Evolutionary conservation across 2,888 invertebrate species (phyloP).

Genomic region (Nomada fucata): DNA sequence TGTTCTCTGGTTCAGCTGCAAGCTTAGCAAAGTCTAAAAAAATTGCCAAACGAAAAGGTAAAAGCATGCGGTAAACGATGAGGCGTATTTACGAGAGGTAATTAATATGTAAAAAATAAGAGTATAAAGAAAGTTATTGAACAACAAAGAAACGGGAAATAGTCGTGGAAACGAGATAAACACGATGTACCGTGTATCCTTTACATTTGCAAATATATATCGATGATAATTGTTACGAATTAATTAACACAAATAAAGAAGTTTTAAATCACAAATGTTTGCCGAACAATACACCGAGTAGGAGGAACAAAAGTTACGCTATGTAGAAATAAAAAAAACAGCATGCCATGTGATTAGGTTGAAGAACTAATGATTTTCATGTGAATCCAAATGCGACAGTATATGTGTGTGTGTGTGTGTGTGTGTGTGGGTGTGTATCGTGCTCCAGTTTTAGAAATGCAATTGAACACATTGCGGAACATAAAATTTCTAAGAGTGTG

Average conservation of each 20-base stretch:
- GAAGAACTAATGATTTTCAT: constrained; percentile 18
- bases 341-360: constrained; percentile 53
- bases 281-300: neutral
- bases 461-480: constrained; percentile 19
- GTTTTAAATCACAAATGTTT: constrained; percentile 42
- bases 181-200: neutral
- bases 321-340: constrained; percentile 41
- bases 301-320: constrained; percentile 21
- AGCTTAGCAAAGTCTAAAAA: constrained; percentile 83
- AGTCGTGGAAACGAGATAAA: neutral
- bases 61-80: constrained; percentile 80
- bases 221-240: constrained; percentile 15
- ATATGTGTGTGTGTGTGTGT: constrained; percentile 13
- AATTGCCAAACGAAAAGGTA: constrained; percentile 80
- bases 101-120: constrained; percentile 53
- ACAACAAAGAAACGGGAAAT: constrained; percentile 7
- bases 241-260: constrained; percentile 13
- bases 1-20: constrained; percentile 80
- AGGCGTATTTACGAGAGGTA: constrained; percentile 52
- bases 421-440: constrained; percentile 13
- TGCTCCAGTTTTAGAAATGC: constrained; percentile 10
- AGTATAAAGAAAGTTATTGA: constrained; percentile 33
- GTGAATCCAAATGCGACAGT: neutral
- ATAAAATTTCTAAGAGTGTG: constrained; percentile 22
- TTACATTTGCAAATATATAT: neutral